Conservation (phyloP, 1,140 invertebrate species). For the Euwallacea similis region DNA sequence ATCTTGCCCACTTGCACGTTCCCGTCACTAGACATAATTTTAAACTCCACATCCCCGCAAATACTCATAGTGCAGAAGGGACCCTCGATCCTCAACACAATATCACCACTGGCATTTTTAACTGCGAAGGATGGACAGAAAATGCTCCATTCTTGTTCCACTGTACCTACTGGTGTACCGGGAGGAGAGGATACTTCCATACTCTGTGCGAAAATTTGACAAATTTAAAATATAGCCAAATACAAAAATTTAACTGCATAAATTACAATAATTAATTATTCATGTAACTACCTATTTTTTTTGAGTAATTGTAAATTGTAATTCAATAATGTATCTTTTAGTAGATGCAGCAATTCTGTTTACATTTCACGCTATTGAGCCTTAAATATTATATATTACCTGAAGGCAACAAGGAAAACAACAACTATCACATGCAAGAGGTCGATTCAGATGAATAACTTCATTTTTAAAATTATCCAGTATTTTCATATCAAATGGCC, state of each 20-base stretch:
- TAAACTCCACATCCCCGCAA: slow-evolving; percentile 78
- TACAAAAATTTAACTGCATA: neutral
- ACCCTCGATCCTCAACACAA: slow-evolving; percentile 80
- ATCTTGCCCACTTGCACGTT: slow-evolving; percentile 60
- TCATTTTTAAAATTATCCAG: slow-evolving; percentile 77
- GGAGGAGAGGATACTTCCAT: slow-evolving; percentile 75
- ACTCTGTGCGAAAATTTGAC: slow-evolving; percentile 50
- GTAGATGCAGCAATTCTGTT: no score
- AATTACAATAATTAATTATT: no score
- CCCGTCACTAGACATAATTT: slow-evolving; percentile 60
- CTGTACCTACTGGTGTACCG: slow-evolving; percentile 71
- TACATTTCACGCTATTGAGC: neutral
- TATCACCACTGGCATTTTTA: slow-evolving; percentile 74
- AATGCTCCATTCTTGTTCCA: slow-evolving; percentile 85
- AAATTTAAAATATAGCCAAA: neutral
- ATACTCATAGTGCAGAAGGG: slow-evolving; percentile 79
- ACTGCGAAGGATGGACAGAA: slow-evolving; percentile 78
- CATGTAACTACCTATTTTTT: neutral
- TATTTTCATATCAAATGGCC: slow-evolving; percentile 86
- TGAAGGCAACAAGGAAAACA: slow-evolving; percentile 85
- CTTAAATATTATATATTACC: slow-evolving; percentile 55
- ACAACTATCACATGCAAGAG: slow-evolving; percentile 76
- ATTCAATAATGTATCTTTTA: neutral
- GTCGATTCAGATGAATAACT: slow-evolving; percentile 76
- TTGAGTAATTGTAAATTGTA: neutral